These are phyloP conservation scores for Nephrotoma appendiculata DNA, from an alignment of 2,888 invertebrate genomes.

Conservation along the genomic window DNA sequence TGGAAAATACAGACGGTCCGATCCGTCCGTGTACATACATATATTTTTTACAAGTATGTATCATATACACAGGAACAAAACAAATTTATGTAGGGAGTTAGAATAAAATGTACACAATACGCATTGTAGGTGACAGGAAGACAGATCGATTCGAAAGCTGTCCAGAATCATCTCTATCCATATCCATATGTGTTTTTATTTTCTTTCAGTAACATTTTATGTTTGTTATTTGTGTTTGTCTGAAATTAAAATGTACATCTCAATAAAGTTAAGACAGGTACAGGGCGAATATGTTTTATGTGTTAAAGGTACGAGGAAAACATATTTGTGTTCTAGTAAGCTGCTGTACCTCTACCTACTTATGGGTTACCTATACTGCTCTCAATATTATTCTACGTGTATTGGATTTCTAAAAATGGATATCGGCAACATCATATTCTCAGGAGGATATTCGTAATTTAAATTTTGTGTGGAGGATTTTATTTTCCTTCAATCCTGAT, in stretches of 20 bases:
- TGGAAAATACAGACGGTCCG: neutral
- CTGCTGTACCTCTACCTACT: neutral
- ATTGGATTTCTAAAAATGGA: neutral
- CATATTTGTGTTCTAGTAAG: neutral
- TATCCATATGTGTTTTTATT: neutral
- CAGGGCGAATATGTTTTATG: neutral
- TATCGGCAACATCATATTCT: neutral
- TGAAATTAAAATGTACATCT: neutral
- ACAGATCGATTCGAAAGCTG: conserved; percentile 11
- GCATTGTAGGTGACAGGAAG: conserved; percentile 13
- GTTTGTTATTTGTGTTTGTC: neutral
- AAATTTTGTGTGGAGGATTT: neutral
- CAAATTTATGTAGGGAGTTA: neutral
- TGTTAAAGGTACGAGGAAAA: neutral
- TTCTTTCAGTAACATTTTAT: neutral
- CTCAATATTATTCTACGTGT: neutral
- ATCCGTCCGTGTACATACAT: neutral
- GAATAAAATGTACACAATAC: conserved; percentile 1
- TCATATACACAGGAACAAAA: neutral
- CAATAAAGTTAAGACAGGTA: neutral
- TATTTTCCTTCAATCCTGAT: neutral
- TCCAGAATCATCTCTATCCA: conserved; percentile 3
- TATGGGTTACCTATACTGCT: neutral
- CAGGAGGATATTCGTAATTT: neutral
- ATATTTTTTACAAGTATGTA: neutral